Base-by-base conservation (phyloP, 2,797 vertebrate genomes). In the Catharus ustulatus region DNA sequence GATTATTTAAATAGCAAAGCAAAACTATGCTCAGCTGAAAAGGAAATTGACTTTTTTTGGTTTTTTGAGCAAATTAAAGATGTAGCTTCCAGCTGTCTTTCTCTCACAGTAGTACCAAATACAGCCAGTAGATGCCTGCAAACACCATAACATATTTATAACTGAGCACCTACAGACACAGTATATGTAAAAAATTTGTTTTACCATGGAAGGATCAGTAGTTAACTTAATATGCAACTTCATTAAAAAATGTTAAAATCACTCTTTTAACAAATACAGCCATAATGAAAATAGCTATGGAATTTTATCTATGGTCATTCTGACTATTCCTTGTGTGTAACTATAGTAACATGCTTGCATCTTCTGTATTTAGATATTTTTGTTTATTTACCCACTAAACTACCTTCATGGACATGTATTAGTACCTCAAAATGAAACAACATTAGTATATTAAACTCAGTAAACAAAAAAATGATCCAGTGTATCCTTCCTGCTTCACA, bases 61-160 rank as follows among this genome's bases (percentile, higher is more conserved):
- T 27, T 49, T 51, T 29, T 51, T 51, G 4, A 67, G 54, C 15
- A 83, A 82, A 69, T 78, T 7, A 66, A 89, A 89, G 20, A 88
- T 40, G 42, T 88, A 68, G 34, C 38, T 94, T 78, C 3, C 29
- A 85, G 21, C 23, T 78, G 48, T 78, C 34, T 78, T 54, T 89
- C 22, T 36, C 51, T 75, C 43, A 87, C 95, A 97, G 73, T 98
- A 97, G 62, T 98, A 97, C 97, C 97, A 52, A 63, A 55, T 76
- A 21, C 90, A 94, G 54, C 97, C 98, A 98, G 97, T 92, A 98
- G 98, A 98, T 98, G 98, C 92, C 98, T 98, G 97, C 97, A 98
- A 82, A 98, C 97, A 97, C 98, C 96, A 0, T 92, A 24, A 81
- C 83, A 98, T 97, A 59, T 64, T 94, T 87, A 34, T 61, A 59